These are phyloP conservation scores for Poeciliopsis paucimaculata DNA, from an alignment of 2,797 vertebrate genomes.

Conservation along the genomic window DNA sequence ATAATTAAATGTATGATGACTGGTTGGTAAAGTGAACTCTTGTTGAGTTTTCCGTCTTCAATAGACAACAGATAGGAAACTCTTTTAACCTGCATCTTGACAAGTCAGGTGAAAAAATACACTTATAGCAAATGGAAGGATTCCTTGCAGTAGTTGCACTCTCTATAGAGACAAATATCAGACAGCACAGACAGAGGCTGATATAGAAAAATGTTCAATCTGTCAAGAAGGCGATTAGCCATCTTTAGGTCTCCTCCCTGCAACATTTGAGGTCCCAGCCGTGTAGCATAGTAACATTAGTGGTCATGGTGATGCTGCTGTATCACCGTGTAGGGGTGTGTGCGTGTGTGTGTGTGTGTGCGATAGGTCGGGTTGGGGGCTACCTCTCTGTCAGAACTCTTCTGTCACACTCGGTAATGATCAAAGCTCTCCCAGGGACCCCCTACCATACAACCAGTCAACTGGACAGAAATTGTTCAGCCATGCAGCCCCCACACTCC, in stretches of 20 bases:
- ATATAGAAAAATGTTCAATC: neutral
- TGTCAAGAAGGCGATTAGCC: slow-evolving; percentile 18
- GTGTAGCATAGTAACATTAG: slow-evolving; percentile 43
- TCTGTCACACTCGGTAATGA: slow-evolving; percentile 83
- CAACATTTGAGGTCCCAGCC: slow-evolving; percentile 12
- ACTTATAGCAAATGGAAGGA: neutral
- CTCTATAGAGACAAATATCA: neutral
- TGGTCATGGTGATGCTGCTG: slow-evolving; percentile 39
- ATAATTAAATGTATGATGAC: neutral
- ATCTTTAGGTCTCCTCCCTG: slow-evolving; percentile 25
- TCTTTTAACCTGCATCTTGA: neutral
- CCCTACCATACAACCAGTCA: slow-evolving; percentile 78
- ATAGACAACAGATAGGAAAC: neutral
- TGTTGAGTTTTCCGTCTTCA: neutral
- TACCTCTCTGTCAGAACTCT: slow-evolving; percentile 81
- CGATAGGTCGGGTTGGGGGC: slow-evolving; percentile 55
- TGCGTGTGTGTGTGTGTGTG: neutral
- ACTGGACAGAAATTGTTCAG: slow-evolving; percentile 80
- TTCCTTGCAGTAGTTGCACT: neutral
- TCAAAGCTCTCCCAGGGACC: slow-evolving; percentile 81
- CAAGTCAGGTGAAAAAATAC: neutral
- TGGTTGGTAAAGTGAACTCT: neutral
- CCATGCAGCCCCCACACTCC: slow-evolving; percentile 71
- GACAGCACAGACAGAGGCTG: neutral
- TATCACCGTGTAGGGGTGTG: no score